Conservation (phyloP, 2,113 vertebrate genomes). For the Coptodon bakossiorum region DNA sequence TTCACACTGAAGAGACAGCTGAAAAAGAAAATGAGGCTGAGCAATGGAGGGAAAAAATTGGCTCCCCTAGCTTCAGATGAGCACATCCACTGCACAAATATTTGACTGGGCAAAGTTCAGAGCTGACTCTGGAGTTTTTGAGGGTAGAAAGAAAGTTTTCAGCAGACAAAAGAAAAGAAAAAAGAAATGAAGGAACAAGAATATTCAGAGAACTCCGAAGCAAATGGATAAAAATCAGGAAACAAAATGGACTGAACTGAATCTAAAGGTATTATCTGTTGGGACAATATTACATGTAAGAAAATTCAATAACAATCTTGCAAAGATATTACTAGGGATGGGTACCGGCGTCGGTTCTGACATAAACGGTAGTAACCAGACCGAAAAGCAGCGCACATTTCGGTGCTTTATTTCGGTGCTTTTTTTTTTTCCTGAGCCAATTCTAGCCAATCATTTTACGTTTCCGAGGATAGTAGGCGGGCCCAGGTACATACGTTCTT, state of each 20-base stretch:
- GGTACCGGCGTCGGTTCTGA: too few species aligned
- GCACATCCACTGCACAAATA: constrained; percentile 12
- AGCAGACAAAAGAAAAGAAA: not conserved
- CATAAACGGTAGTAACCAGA: too few species aligned
- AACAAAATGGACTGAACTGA: not conserved
- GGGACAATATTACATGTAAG: not conserved
- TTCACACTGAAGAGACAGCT: not conserved
- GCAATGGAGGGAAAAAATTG: not conserved
- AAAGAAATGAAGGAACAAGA: not conserved
- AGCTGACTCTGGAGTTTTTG: not conserved
- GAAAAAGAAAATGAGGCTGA: not conserved
- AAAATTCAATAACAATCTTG: not conserved
- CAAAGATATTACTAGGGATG: not conserved
- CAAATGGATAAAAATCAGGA: not conserved
- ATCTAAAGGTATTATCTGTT: not conserved
- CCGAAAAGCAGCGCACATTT: too few species aligned
- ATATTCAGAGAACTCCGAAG: not conserved
- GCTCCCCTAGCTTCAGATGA: not conserved
- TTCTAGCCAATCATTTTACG: too few species aligned
- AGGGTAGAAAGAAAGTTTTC: not conserved
- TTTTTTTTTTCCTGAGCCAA: too few species aligned
- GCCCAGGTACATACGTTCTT: too few species aligned
- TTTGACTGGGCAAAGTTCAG: constrained; percentile 9
- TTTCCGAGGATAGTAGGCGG: too few species aligned
- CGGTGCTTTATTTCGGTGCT: too few species aligned